These are phyloP conservation scores for Coelinius sp. DNA, from an alignment of 2,888 invertebrate genomes.

Conservation along the genomic window DNA sequence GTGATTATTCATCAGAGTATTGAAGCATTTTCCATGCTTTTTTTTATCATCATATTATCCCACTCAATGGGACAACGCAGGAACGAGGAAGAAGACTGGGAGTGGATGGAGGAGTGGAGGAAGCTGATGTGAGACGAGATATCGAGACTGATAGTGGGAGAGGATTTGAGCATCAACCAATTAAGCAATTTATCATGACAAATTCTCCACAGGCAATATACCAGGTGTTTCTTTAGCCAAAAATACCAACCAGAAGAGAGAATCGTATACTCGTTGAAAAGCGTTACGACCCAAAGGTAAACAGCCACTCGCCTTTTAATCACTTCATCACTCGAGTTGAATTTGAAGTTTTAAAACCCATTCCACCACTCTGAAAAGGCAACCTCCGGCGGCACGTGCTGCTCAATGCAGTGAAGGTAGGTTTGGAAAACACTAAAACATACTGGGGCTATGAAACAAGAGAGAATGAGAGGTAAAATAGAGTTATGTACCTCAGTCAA, in stretches of 20 bases:
- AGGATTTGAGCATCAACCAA: not conserved
- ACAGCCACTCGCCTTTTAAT: slow-evolving; percentile 33
- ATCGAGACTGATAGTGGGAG: not conserved
- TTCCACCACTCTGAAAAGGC: not conserved
- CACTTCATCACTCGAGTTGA: slow-evolving; percentile 36
- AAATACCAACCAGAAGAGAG: slow-evolving; percentile 13
- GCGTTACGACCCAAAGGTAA: slow-evolving; percentile 30
- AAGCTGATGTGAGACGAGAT: not conserved
- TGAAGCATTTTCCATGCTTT: slow-evolving; percentile 45
- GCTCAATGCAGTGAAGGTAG: slow-evolving; percentile 23
- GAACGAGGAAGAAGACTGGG: slow-evolving; percentile 17
- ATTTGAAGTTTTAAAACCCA: slow-evolving; percentile 30
- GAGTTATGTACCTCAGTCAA: not conserved
- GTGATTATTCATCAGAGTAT: slow-evolving; percentile 57
- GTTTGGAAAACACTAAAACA: slow-evolving; percentile 21
- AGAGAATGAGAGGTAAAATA: not conserved
- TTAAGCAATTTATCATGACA: not conserved
- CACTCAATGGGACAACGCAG: slow-evolving; percentile 19
- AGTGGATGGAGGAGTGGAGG: not conserved
- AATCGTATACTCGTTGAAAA: slow-evolving; percentile 21
- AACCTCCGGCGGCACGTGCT: slow-evolving; percentile 33
- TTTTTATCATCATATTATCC: not conserved
- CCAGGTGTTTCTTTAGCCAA: slow-evolving; percentile 13
- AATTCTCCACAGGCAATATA: not conserved
- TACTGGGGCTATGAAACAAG: not conserved